Evolutionary conservation across 2,888 invertebrate genomes (phyloP).

Genomic region (Lasioglossum leucozonium): DNA sequence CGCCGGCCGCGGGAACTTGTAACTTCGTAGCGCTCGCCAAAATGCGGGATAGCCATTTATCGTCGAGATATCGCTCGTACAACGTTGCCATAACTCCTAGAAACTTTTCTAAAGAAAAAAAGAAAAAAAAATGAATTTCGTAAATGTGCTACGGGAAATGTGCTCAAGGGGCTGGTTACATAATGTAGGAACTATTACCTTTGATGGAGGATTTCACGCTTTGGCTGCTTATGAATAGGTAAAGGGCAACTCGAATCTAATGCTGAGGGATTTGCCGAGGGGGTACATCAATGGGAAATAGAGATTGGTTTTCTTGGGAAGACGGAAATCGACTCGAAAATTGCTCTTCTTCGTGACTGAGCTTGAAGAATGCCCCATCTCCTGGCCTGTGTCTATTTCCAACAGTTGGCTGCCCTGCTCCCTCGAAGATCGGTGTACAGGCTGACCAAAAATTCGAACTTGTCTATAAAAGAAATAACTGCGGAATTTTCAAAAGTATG

Average conservation of each 20-base stretch:
- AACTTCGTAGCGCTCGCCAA: not conserved
- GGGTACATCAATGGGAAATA: not conserved
- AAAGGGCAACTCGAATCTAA: not conserved
- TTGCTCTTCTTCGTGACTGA: not conserved
- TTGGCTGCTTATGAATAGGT: not conserved
- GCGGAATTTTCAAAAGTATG: not conserved
- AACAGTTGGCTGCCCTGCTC: not conserved
- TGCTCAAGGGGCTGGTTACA: not conserved
- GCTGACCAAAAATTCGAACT: not conserved
- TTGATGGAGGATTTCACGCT: not conserved
- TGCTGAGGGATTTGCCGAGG: not conserved
- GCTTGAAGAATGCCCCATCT: not conserved
- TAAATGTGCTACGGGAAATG: not conserved
- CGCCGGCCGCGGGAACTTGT: not conserved
- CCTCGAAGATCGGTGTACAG: not conserved
- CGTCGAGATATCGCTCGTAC: not conserved
- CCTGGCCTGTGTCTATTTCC: constrained; percentile 2
- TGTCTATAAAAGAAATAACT: not conserved
- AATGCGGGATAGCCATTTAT: not conserved
- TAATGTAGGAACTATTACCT: not conserved
- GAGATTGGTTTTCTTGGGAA: constrained; percentile 5
- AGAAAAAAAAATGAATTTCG: not conserved
- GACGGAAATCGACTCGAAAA: constrained; percentile 8
- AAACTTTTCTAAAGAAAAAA: not conserved
- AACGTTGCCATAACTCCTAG: not conserved